Evolutionary conservation across 2,888 invertebrate species (phyloP).

Genomic region (Ashinkailepas kermadecensis): DNA sequence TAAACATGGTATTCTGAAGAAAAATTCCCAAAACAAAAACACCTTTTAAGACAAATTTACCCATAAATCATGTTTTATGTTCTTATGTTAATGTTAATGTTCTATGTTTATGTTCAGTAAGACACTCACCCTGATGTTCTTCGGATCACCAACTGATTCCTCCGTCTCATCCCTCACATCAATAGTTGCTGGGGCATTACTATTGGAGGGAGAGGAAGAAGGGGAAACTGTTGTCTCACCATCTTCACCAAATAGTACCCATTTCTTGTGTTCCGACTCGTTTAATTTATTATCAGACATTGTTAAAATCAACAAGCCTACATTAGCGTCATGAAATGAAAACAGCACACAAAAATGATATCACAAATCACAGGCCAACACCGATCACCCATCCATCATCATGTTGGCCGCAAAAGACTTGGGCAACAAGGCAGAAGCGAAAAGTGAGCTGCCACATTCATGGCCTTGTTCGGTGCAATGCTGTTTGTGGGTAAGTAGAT

Average conservation of each 20-base stretch:
- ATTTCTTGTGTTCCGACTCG: conserved; percentile 24
- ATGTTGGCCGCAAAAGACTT: not conserved
- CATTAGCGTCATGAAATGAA: not conserved
- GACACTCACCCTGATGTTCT: not conserved
- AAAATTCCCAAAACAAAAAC: not conserved
- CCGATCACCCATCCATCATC: not conserved
- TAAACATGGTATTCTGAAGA: not conserved
- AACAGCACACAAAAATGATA: not conserved
- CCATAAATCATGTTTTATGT: not conserved
- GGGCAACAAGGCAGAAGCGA: not conserved
- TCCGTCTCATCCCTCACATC: conserved; percentile 31
- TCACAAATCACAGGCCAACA: not conserved
- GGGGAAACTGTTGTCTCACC: not conserved
- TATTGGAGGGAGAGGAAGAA: not conserved
- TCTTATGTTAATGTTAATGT: not conserved
- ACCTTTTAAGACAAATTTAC: too few relatives aligned
- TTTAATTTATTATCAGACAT: conserved; percentile 16
- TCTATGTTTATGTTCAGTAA: not conserved
- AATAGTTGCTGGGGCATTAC: conserved; percentile 30
- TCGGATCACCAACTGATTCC: not conserved
- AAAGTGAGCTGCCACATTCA: not conserved
- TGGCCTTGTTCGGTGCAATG: not conserved
- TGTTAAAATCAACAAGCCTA: not conserved
- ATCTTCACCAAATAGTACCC: conserved; percentile 32
- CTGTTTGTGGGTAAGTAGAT: not conserved